Conservation (phyloP, 1,140 invertebrate genomes). For the Saccostrea cuccullata region DNA sequence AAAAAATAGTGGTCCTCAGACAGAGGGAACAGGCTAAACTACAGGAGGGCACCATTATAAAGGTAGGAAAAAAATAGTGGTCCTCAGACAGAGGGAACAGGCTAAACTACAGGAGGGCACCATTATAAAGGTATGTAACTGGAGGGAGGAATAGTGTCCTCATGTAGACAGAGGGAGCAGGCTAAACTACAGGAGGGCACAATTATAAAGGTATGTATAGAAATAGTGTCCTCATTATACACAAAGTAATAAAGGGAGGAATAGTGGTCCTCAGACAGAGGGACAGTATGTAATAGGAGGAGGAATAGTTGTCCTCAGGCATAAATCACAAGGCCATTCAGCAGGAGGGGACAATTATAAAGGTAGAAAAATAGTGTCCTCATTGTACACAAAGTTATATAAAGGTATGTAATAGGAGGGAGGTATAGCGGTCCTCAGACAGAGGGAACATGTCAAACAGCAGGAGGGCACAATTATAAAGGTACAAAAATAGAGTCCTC, state of each 20-base stretch:
- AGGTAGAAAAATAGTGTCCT: constrained; percentile 1
- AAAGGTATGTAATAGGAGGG: too few species aligned
- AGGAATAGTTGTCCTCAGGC: too few species aligned
- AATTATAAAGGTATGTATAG: not conserved
- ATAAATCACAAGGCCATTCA: too few species aligned
- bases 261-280: too few species aligned
- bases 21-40: constrained; percentile 34
- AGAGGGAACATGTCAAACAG: too few species aligned
- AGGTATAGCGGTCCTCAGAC: too few species aligned
- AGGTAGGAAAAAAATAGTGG: too few species aligned
- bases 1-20: too few species aligned
- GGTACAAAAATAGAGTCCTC: too few species aligned
- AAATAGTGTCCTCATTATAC: not conserved
- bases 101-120: constrained; percentile 33
- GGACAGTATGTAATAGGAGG: too few species aligned
- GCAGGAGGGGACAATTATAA: constrained; percentile 5
- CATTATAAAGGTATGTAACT: constrained; percentile 6
- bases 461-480: too few species aligned
- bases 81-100: constrained; percentile 19
- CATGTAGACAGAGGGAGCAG: constrained; percentile 17
- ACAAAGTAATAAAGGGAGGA: not conserved
- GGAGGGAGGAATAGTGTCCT: too few species aligned
- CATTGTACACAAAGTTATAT: not conserved
- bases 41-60: constrained; percentile 14
- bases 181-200: constrained; percentile 30